Base-by-base conservation (phyloP, 2,113 vertebrate species). In the Mastomys coucha region DNA sequence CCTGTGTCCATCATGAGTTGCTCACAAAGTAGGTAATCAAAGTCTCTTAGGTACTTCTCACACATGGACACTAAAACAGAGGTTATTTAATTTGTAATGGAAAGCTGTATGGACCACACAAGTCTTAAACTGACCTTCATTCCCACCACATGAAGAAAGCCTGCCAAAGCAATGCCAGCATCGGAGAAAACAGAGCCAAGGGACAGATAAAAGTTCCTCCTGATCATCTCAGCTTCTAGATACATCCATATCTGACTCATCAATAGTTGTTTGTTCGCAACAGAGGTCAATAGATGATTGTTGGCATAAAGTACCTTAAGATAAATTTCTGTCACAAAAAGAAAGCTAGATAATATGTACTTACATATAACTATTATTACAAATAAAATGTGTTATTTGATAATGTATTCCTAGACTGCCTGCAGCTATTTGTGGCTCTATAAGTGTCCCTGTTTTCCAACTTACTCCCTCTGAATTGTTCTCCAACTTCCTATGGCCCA, bases 291-390 rank as follows among this genome's bases (percentile, higher is more conserved):
- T 11, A 58, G 13, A 91, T 26, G 33, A 56, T 36, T 81, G 60
- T 31, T n/a, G 87, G 22, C 19, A 76, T 89, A 67, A 89, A 89
- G 84, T 93, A 91, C 1, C 60, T 80, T 85, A 78, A 84, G 51
- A 49, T 65, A 42, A 8, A 9, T 33, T 76, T 96, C n/a, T 51
- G 1, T 91, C 31, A 97, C n/a, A 56, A 93, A 65, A 91, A 93
- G 19, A 95, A 81, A 89, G 5, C 22, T 81, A 49, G 36, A 65
- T 53, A 89, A 94, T 70, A 60, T 36, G 19, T 33, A 78, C 4
- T 73, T 49, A 72, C 56, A 60, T 67, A 45, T 60, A 88, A 96
- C 49, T 60, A n/a, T 60, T 13, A 24, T 42, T 17, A 85, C 24
- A 76, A n/a, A 76, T 91, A 53, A 81, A 80, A 88, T 77, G 87